These are phyloP conservation scores for Trogon melanurus DNA, from an alignment of 2,113 vertebrate species.

Conservation along the genomic window DNA sequence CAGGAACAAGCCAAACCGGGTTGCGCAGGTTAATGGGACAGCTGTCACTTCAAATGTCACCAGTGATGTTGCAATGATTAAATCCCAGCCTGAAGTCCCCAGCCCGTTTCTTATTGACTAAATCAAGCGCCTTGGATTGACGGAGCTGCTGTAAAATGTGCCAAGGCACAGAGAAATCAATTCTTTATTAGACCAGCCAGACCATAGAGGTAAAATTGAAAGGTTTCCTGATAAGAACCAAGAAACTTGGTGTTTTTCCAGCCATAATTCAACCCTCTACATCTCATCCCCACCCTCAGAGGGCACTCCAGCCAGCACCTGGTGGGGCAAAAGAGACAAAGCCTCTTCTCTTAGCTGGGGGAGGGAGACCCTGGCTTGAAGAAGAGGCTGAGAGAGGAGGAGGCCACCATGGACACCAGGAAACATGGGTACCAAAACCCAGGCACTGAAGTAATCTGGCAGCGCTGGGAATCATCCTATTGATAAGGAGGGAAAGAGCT, in stretches of 20 bases:
- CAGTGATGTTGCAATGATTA: background rate
- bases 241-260: background rate
- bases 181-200: background rate
- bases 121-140: background rate
- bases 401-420: fast-evolving
- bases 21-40: constrained; percentile 8
- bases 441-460: background rate
- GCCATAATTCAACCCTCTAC: background rate
- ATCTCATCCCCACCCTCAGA: background rate
- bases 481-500: background rate
- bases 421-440: background rate
- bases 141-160: background rate
- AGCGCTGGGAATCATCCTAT: background rate
- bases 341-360: fast-evolving
- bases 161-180: constrained; percentile 1
- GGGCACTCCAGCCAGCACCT: background rate
- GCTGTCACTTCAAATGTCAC: constrained; percentile 9
- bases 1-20: background rate
- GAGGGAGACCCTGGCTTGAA: background rate
- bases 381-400: background rate
- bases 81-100: background rate
- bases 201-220: background rate
- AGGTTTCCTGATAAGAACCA: background rate
- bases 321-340: background rate
- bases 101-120: constrained; percentile 15